These are phyloP conservation scores for Acheta domesticus DNA, from an alignment of 2,888 invertebrate genomes.

Conservation along the genomic window DNA sequence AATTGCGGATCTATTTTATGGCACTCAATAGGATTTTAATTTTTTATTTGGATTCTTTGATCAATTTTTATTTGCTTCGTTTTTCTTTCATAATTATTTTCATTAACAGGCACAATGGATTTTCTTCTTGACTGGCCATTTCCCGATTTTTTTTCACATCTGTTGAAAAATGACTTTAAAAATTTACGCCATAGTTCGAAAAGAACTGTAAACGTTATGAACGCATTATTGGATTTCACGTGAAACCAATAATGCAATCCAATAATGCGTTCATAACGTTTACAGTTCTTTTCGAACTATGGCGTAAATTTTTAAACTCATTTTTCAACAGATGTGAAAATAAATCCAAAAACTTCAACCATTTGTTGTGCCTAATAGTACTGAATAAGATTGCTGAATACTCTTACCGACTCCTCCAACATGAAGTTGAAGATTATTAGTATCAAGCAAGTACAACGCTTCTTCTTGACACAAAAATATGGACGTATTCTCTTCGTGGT, in stretches of 20 bases:
- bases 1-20: too few species aligned
- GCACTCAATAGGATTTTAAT: too few species aligned
- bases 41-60: too few species aligned
- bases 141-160: constrained; percentile 59
- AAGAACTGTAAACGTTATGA: constrained; percentile 25
- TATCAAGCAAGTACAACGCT: constrained; percentile 62
- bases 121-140: too few species aligned
- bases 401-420: constrained; percentile 59
- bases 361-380: constrained; percentile 48
- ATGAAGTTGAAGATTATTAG: constrained; percentile 59
- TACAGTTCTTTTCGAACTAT: constrained; percentile 38
- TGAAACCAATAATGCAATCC: constrained; percentile 27
- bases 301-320: constrained; percentile 57
- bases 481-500: constrained; percentile 51
- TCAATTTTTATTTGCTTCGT: too few species aligned
- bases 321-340: constrained; percentile 57
- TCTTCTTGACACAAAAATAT: constrained; percentile 62
- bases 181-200: constrained; percentile 50
- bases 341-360: constrained; percentile 52
- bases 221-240: constrained; percentile 21
- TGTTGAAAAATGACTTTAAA: constrained; percentile 57
- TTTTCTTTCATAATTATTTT: too few species aligned
- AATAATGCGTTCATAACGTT: constrained; percentile 27
- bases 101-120: too few species aligned
- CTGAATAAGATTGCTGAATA: constrained; percentile 62